Conservation (phyloP, 2,113 vertebrate species). For the Sylvilagus bachmani region DNA sequence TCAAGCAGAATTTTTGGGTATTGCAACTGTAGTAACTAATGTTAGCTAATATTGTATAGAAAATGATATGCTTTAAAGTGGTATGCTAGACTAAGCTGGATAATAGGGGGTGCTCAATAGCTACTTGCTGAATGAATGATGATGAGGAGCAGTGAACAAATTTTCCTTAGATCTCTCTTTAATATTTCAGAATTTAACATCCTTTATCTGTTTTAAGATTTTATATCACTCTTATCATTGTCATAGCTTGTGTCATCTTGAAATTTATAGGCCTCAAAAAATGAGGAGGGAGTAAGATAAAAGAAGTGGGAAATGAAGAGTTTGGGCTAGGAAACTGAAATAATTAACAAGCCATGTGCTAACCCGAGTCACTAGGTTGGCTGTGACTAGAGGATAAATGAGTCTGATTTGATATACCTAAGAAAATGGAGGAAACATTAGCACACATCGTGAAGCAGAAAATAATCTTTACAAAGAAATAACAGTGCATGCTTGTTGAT, state of each 20-base stretch:
- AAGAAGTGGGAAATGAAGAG: conserved; percentile 54
- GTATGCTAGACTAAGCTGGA: background rate
- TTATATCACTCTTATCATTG: conserved; percentile 15
- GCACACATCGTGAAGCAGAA: background rate
- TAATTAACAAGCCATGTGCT: conserved; percentile 16
- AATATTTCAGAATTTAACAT: conserved; percentile 40
- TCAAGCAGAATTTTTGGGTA: conserved; percentile 15
- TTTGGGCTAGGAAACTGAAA: conserved; percentile 63
- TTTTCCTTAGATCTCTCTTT: conserved; percentile 47
- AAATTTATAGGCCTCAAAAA: conserved; percentile 63
- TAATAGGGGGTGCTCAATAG: conserved; percentile 11
- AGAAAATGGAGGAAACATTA: conserved; percentile 51
- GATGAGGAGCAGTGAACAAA: background rate
- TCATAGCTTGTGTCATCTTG: background rate
- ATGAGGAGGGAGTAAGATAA: conserved; percentile 47
- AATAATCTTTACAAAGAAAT: conserved; percentile 57
- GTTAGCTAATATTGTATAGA: background rate
- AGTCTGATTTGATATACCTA: conserved; percentile 73
- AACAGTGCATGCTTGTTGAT: background rate
- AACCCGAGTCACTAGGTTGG: conserved; percentile 58
- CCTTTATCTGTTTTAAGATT: conserved; percentile 62
- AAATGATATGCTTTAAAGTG: background rate
- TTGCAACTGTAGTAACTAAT: background rate
- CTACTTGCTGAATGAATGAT: conserved; percentile 20
- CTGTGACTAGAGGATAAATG: conserved; percentile 51